Conservation (phyloP, 2,797 vertebrate species). For the Myotis pilosus region DNA sequence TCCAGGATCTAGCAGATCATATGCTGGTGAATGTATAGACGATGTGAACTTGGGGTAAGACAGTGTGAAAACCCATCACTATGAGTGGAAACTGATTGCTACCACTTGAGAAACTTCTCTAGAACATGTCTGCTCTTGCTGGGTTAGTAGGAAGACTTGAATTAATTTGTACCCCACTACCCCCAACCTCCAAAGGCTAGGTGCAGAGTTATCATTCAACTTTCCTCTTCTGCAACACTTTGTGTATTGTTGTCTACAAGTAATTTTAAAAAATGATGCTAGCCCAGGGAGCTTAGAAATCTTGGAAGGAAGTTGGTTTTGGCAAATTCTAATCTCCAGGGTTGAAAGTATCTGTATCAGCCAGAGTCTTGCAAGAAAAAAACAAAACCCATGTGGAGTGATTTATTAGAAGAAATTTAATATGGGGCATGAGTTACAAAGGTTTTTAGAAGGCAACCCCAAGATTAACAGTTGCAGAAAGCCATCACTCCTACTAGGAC, state of each 20-base stretch:
- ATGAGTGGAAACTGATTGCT: background rate
- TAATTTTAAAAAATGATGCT: background rate
- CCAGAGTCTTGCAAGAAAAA: slow-evolving; percentile 12
- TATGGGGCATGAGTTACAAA: slow-evolving; percentile 35
- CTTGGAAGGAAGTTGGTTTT: slow-evolving; percentile 47
- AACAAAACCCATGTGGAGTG: slow-evolving; percentile 6
- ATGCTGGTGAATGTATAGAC: background rate
- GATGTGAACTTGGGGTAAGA: background rate
- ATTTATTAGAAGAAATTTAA: slow-evolving; percentile 42
- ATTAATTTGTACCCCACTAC: background rate
- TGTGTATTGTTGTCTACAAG: background rate
- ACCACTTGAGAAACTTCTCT: background rate
- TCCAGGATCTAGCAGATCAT: background rate
- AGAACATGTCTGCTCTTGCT: background rate
- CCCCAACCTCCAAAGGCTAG: background rate
- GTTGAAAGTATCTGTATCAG: slow-evolving; percentile 30
- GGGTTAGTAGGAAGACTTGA: background rate
- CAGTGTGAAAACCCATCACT: background rate
- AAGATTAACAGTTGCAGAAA: background rate
- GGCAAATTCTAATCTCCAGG: slow-evolving; percentile 42
- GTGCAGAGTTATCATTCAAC: background rate
- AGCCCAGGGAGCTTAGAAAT: slow-evolving; percentile 42
- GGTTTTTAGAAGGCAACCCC: background rate
- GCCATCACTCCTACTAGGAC: background rate
- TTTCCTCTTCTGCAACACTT: background rate